Base-by-base conservation (phyloP, 2,113 vertebrate genomes). In the Oenanthe oenanthe region DNA sequence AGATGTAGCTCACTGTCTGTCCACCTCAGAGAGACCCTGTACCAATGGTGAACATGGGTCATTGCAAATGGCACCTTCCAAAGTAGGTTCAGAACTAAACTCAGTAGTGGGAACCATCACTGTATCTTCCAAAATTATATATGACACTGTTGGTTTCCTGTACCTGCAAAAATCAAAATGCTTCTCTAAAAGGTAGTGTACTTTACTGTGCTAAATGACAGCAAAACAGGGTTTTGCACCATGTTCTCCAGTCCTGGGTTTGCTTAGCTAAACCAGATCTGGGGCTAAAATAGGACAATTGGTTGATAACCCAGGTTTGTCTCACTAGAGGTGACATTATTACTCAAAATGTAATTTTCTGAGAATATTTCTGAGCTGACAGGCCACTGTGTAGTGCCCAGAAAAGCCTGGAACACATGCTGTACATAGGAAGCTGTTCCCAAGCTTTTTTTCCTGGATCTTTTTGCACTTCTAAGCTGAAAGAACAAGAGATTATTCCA, bases 41-140 rank as follows among this genome's bases (percentile, higher is more conserved):
- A 36, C 13, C 24, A 12, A 0, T 4, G n/a, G 36, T 22, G 43
- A 76, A 19, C 1, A 1, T 5, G 34, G 29, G 15, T 20, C 24
- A 8, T 7, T 62, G 21, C 34, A 28, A 75, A 71, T 6, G 29
- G 6, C 13, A 63, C 3, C 1, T 91, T 72, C 40, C 66, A 65
- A 65, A 72, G 40, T 0, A 36, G 12, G 24, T 36, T 65, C 74
- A 65, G 53, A 38, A n/a, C 31, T 48, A 20, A 17, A 38, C 2
- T 28, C 1, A 4, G 5, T 36, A 21, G 13, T 61, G 54, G 17
- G 15, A 7, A 79, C 45, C 73, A 43, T 36, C 73, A 42, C 38
- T 15, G 4, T 21, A 10, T 31, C 31, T 85, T 60, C 77, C 61
- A 43, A 4, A 47, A 42, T 12, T 1, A 47, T 54, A 1, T 17